Evolutionary conservation across 2,888 invertebrate species (phyloP).

Genomic region (Malthinus seriepunctatus): DNA sequence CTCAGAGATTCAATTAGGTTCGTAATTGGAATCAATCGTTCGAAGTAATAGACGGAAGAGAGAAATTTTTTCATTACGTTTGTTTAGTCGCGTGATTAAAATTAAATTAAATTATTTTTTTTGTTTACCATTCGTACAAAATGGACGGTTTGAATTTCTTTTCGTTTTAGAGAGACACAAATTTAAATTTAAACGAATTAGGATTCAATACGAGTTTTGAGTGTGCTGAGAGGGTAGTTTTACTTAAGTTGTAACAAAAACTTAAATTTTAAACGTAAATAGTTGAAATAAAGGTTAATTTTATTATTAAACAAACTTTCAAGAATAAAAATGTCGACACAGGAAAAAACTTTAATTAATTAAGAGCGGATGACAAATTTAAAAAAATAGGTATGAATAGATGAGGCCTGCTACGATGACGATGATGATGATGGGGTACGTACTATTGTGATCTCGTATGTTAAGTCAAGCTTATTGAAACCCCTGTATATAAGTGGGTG

Average conservation of each 20-base stretch:
- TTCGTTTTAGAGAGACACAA: background rate
- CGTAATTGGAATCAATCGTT: slow-evolving; percentile 47
- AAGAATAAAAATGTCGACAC: background rate
- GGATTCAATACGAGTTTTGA: background rate
- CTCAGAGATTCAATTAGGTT: slow-evolving; percentile 46
- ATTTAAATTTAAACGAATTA: background rate
- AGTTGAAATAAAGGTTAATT: background rate
- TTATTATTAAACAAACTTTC: background rate
- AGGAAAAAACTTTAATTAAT: background rate
- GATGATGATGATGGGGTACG: too few relatives aligned
- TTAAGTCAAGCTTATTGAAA: slow-evolving; percentile 26
- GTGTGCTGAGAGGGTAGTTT: background rate
- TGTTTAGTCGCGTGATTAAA: slow-evolving; percentile 24
- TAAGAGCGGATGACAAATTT: too few relatives aligned
- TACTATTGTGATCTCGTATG: slow-evolving; percentile 18
- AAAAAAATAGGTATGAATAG: background rate
- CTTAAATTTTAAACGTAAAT: slow-evolving; percentile 1
- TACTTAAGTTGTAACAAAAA: slow-evolving; percentile 5
- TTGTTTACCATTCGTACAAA: too few relatives aligned
- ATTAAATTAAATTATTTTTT: background rate
- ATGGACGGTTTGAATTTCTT: too few relatives aligned
- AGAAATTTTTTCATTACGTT: slow-evolving; percentile 29
- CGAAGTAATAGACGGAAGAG: slow-evolving; percentile 31
- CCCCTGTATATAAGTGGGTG: slow-evolving; percentile 25
- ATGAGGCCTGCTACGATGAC: background rate